These are phyloP conservation scores for Mola mola DNA, from an alignment of 2,113 vertebrate species.

Conservation along the genomic window DNA sequence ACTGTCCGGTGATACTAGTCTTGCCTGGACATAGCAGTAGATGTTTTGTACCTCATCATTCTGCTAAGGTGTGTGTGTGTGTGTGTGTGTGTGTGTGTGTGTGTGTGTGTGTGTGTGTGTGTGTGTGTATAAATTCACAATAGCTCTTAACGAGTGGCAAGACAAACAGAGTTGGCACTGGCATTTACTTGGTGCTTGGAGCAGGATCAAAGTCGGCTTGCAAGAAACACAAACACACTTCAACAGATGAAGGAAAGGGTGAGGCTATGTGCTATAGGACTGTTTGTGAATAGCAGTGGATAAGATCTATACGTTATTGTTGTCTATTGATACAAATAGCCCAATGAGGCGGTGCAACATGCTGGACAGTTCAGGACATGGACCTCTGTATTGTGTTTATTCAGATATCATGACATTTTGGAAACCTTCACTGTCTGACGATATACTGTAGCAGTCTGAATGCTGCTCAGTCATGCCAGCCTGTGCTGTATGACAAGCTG, in stretches of 20 bases:
- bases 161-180: conserved; percentile 64
- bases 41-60: too few relatives aligned
- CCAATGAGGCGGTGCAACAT: too few relatives aligned
- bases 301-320: conserved; percentile 29
- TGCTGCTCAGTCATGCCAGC: conserved; percentile 27
- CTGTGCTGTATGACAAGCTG: too few relatives aligned
- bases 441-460: background rate
- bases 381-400: conserved; percentile 10
- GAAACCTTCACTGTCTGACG: conserved; percentile 22
- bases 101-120: conserved; percentile 35
- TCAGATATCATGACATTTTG: conserved; percentile 40
- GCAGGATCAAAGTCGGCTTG: conserved; percentile 19
- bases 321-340: conserved; percentile 14
- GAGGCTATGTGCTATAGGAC: conserved; percentile 29
- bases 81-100: conserved; percentile 28
- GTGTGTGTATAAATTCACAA: too few relatives aligned
- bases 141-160: conserved; percentile 49
- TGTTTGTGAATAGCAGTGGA: conserved; percentile 21
- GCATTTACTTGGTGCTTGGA: conserved; percentile 60
- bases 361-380: background rate
- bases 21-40: too few relatives aligned
- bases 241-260: conserved; percentile 42
- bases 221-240: conserved; percentile 13
- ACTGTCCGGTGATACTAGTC: too few relatives aligned
- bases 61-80: conserved; percentile 21